These are phyloP conservation scores for Geococcyx californianus DNA, from an alignment of 2,113 vertebrate species.

Conservation along the genomic window DNA sequence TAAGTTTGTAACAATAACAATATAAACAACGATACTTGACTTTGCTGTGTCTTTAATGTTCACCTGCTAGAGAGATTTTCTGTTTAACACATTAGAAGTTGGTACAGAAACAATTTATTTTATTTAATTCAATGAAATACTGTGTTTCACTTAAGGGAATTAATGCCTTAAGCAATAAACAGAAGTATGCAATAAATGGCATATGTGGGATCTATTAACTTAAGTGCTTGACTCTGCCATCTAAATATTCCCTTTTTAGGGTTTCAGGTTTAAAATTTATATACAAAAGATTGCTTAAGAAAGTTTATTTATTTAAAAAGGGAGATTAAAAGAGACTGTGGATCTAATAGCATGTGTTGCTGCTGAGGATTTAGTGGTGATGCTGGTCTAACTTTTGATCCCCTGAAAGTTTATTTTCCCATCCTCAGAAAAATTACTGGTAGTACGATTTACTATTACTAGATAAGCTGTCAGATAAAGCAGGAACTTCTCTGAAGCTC, in stretches of 20 bases:
- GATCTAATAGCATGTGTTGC: background rate
- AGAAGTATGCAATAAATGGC: constrained; percentile 59
- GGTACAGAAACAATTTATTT: constrained; percentile 38
- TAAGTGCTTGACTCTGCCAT: background rate
- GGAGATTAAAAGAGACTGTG: background rate
- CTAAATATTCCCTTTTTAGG: background rate
- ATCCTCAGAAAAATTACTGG: background rate
- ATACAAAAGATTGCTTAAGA: background rate
- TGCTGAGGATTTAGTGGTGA: background rate
- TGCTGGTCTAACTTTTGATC: background rate
- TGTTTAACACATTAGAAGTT: constrained; percentile 24
- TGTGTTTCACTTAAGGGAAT: constrained; percentile 47
- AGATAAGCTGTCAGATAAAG: background rate
- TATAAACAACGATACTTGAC: accelerated
- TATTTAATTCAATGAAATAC: constrained; percentile 51
- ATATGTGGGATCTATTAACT: constrained; percentile 60
- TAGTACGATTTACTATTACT: background rate
- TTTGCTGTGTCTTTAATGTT: background rate
- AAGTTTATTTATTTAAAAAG: background rate
- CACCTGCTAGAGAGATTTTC: constrained; percentile 11
- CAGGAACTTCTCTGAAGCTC: background rate
- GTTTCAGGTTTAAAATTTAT: background rate
- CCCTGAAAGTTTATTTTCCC: background rate
- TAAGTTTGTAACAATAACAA: background rate
- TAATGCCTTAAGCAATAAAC: constrained; percentile 54